Percentiles rank a stretch among this genome's conserved stretches.
phyloP scores from a whole-genome alignment of 2,888 invertebrate genomes.

The Prionchulus punctatus region DNA sequence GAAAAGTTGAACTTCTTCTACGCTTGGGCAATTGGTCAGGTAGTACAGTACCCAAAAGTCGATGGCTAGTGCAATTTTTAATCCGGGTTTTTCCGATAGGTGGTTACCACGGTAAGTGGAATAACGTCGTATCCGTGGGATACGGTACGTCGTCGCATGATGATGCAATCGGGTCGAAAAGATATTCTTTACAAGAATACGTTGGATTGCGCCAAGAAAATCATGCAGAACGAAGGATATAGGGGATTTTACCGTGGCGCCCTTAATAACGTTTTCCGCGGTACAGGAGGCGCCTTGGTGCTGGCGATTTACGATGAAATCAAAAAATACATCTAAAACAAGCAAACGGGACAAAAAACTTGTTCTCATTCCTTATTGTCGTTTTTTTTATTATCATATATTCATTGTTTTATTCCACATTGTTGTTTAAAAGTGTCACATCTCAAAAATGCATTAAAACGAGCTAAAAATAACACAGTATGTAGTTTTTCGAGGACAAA shows the following conservation, averaged over 20 bases:
- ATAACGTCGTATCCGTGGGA: slow-evolving; percentile 92
- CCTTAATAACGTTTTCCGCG: slow-evolving; percentile 76
- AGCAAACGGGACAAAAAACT: too few species aligned
- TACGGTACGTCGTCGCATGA: slow-evolving; percentile 85
- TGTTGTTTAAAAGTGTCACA: too few species aligned
- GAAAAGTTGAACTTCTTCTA: slow-evolving; percentile 78
- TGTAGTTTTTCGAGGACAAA: too few species aligned
- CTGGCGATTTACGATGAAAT: slow-evolving; percentile 79
- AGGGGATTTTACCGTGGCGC: slow-evolving; percentile 88
- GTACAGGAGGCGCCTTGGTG: slow-evolving; percentile 83
- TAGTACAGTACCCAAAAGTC: slow-evolving; percentile 5
- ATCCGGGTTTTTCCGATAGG: slow-evolving; percentile 36
- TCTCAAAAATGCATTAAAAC: too few species aligned
- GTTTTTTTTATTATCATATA: too few species aligned
- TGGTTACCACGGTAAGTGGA: slow-evolving; percentile 70
- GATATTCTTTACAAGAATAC: slow-evolving; percentile 78
- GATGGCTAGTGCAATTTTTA: background rate
- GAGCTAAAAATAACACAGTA: too few species aligned
- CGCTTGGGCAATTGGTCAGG: slow-evolving; percentile 58
- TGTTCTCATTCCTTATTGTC: too few species aligned
- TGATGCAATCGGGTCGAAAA: slow-evolving; percentile 91
- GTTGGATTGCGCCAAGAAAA: slow-evolving; percentile 73
- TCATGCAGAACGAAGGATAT: slow-evolving; percentile 62
- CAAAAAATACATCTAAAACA: slow-evolving; percentile 44
- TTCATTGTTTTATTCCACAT: too few species aligned